Base-by-base conservation (phyloP, 1,140 invertebrate genomes). In the Branchinecta lynchi region DNA sequence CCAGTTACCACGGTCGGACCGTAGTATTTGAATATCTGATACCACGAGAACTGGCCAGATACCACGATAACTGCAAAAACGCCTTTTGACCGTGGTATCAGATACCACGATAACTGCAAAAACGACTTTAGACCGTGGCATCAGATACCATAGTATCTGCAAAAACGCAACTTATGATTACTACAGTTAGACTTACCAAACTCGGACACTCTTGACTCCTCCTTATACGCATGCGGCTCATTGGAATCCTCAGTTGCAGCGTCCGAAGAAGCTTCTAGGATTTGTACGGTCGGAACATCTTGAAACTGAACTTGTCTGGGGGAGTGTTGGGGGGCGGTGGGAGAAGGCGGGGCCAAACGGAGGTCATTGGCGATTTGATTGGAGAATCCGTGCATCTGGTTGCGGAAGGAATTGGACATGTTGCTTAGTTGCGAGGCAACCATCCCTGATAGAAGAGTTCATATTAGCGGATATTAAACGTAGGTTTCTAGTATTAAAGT, bases 351-450 rank as follows among this genome's bases (percentile, higher is more conserved):
- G 45, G 46, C 67, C 71, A n/a, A 67, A 66, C 65, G 80, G 76
- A 75, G 45, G 80, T 74, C 73, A 21, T 72, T 80, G 74, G 85
- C 83, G 21, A 88, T 83, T 69, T 87, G 84, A 65, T 81, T 80
- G 20, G 84, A 81, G 73, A 88, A 88, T 73, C 86, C 81, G 75
- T 87, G 84, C 3, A 86, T 84, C 76, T 86, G 87, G 7, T 83
- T 81, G 72, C 86, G 86, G 77, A 88, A 88, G 70, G 82, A 83
- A 67, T 82, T 82, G 43, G 83, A 85, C 85, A 88, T 86, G 67
- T 84, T 84, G 69, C 78, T 82, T 80, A 86, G 84, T 73, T 86
- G 83, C 72, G 82, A 81, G 20, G 81, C 79, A 44, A 84, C 84
- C 70, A 83, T 77, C 17, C 12, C 51, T 60, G 51, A 20, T 15